These are phyloP conservation scores for Gonioctena quinquepunctata DNA, from an alignment of 1,140 invertebrate genomes.

Conservation along the genomic window DNA sequence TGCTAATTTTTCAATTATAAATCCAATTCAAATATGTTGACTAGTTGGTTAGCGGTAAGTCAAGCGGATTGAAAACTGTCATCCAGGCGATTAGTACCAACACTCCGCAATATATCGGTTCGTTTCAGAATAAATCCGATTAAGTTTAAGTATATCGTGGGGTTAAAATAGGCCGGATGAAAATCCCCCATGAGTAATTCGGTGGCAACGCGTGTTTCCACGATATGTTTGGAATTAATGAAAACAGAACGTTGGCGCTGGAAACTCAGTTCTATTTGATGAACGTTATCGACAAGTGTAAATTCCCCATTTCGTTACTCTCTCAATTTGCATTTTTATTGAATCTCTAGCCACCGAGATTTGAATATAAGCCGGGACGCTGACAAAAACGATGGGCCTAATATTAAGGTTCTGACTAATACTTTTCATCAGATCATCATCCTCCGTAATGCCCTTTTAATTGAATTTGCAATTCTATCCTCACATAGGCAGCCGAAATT, in stretches of 20 bases:
- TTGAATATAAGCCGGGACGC: constrained; percentile 51
- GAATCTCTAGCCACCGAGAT: constrained; percentile 52
- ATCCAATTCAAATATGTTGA: constrained; percentile 37
- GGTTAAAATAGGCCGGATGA: constrained; percentile 50
- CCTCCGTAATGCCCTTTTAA: neutral
- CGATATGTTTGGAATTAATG: constrained; percentile 55
- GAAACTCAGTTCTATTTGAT: constrained; percentile 28
- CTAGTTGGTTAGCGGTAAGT: constrained; percentile 32
- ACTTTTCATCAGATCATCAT: neutral
- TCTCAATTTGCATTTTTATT: constrained; percentile 55
- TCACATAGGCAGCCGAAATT: too few species aligned
- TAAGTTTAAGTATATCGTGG: constrained; percentile 52
- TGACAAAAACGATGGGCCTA: constrained; percentile 52
- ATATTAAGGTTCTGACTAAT: constrained; percentile 39
- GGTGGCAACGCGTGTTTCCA: constrained; percentile 47
- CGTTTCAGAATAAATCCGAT: constrained; percentile 52
- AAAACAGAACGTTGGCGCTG: constrained; percentile 42
- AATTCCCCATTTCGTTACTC: constrained; percentile 51
- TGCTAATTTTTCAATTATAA: constrained; percentile 40
- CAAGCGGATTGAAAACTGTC: constrained; percentile 32
- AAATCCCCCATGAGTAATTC: constrained; percentile 52
- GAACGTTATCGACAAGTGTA: constrained; percentile 52
- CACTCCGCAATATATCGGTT: constrained; percentile 21
- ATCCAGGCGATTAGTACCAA: constrained; percentile 21
- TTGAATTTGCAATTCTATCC: neutral